Evolutionary conservation across 1,140 invertebrate species (phyloP).

Genomic region (Drosophila bifasciata): DNA sequence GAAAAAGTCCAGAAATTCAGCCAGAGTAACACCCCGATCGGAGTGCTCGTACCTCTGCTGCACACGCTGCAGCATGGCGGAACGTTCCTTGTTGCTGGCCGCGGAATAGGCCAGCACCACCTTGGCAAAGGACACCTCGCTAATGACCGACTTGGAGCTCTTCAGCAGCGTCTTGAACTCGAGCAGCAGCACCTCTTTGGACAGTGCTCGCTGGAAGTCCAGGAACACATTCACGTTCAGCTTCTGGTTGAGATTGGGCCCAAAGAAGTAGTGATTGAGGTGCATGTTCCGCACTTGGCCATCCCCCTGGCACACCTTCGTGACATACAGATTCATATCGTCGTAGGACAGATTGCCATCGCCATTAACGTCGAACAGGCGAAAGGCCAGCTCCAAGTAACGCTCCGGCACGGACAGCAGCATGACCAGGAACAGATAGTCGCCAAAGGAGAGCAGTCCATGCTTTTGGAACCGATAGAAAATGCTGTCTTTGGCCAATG

Average conservation of each 20-base stretch:
- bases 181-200: constrained; percentile 26
- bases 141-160: constrained; percentile 13
- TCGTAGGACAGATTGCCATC: constrained; percentile 15
- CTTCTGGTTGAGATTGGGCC: background rate
- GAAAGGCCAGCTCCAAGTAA: constrained; percentile 37
- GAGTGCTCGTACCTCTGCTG: constrained; percentile 9
- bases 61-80: constrained; percentile 12
- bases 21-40: constrained; percentile 13
- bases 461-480: constrained; percentile 32
- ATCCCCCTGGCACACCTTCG: constrained; percentile 8
- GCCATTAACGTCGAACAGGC: constrained; percentile 37
- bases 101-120: constrained; percentile 26
- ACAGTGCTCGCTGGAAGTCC: constrained; percentile 25
- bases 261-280: constrained; percentile 40
- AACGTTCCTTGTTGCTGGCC: background rate
- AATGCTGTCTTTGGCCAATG: constrained; percentile 23
- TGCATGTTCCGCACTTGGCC: constrained; percentile 1
- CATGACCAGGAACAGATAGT: constrained; percentile 45
- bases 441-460: constrained; percentile 36
- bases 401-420: constrained; percentile 46
- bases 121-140: constrained; percentile 42
- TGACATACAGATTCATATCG: constrained; percentile 11
- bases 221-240: constrained; percentile 29
- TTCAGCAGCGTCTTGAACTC: constrained; percentile 42
- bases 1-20: constrained; percentile 49